Evolutionary conservation across 2,113 vertebrate species (phyloP).

Genomic region (Synchiropus splendidus): DNA sequence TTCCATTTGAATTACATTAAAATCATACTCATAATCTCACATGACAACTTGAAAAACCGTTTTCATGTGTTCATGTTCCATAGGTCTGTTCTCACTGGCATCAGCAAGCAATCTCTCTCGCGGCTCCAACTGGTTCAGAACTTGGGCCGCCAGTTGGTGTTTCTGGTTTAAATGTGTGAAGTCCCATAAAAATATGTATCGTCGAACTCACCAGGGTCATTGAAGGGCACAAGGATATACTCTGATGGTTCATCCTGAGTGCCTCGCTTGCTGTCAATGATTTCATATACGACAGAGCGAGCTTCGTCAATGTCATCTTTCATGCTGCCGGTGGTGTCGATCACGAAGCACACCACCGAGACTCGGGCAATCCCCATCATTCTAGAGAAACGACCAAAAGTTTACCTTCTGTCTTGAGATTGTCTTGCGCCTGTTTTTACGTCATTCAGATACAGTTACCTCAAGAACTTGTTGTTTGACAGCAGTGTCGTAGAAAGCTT

Average conservation of each 20-base stretch:
- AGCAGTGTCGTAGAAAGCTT: constrained; percentile 38
- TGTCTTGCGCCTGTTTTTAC: neutral
- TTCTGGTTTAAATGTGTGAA: no score
- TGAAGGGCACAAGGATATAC: constrained; percentile 69
- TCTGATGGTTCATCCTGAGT: constrained; percentile 65
- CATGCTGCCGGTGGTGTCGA: constrained; percentile 69
- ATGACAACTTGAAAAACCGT: no score
- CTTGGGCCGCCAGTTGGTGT: no score
- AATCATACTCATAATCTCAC: no score
- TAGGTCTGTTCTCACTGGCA: no score
- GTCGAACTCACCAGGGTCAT: constrained; percentile 62
- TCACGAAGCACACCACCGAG: constrained; percentile 63
- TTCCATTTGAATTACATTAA: no score
- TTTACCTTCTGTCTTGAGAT: neutral
- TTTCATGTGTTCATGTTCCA: no score
- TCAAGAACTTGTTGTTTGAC: constrained; percentile 52
- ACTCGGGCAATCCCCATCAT: constrained; percentile 66
- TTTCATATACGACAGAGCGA: constrained; percentile 22
- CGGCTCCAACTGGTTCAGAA: no score
- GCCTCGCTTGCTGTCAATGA: constrained; percentile 62
- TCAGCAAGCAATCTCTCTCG: no score
- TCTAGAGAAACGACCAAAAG: constrained; percentile 26
- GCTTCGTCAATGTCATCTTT: constrained; percentile 52
- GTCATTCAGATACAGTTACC: constrained; percentile 25
- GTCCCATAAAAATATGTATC: no score